Base-by-base conservation (phyloP, 2,888 invertebrate genomes). In the Cordylochernes scorpioides region DNA sequence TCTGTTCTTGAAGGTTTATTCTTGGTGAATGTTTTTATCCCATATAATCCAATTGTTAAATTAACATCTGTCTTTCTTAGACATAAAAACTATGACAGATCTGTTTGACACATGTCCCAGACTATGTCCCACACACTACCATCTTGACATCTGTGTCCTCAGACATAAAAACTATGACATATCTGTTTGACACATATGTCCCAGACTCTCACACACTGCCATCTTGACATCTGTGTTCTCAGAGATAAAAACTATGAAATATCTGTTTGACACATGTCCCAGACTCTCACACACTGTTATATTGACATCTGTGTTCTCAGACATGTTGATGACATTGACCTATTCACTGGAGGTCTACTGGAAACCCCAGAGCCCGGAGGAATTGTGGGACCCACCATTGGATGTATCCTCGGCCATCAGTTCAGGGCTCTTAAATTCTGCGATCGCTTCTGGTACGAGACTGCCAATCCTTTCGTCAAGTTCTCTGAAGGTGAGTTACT, bases 391-490 rank as follows among this genome's bases (percentile, higher is more conserved):
- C 71, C 74, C 1, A 84, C 84, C 0, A 67, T 84, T 29, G 71
- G 71, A n/a, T 88, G 86, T 45, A 60, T 88, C 5, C 49, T 86
- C 7, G 71, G 69, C 15, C 52, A 68, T 30, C 86, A 86, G 51
- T 82, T 88, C 49, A 64, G 67, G 21, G 66, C 69, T 39, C 55
- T 80, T 5, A 67, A 78, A 44, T 68, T 69, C 44, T 74, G 80
- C 30, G 88, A 88, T 58, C 61, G 86, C 37, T 86, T 82, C 51
- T 88, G 84, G 82, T 86, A 82, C 47, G 86, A 88, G 52, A 84
- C 84, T 49, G 82, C 84, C 47, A 61, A 82, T 25, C 82, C 80
- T 1, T 80, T 80, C 1, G 77, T 78, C 10, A 71, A 78, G 1
- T 62, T 82, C 37, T 71, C 71, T 1, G 77, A 80, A 65, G 68